Base-by-base conservation (phyloP, 2,113 vertebrate species). In the Toxotes jaculatrix region DNA sequence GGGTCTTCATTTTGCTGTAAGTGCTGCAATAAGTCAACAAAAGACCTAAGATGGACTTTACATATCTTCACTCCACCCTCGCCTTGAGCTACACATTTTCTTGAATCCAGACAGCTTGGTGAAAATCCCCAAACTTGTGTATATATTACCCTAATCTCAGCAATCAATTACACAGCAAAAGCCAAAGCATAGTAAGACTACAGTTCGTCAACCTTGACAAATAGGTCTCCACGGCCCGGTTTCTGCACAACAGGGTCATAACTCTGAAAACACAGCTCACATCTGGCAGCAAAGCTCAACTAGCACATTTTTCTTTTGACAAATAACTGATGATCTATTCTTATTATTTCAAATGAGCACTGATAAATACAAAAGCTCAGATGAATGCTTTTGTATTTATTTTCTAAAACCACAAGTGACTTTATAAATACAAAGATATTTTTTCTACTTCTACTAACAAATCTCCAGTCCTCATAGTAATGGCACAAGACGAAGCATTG, bases 1-100 rank as follows among this genome's bases (percentile, higher is more conserved):
- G 38, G 61, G 64, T 40, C 69, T 63, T 68, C 57, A 71, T 78
- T 79, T 59, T 70, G 53, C 75, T 77, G 0, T 70, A 87, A 91
- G 89, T 88, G 85, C 78, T 27, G 64, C 67, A 82, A 79, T 87
- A 87, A 57, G 80, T 92, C 89, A 89, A 90, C 68, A 83, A 77
- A 87, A 77, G 45, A 74, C 77, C 43, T 9, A 45, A 51, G 19
- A 65, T 49, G 55, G 72, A 79, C 64, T 31, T 31, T 4, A 70
- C 70, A 74, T 69, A 40, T 31, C 70, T 47, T 80, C 77, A 40
- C 16, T 72, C 60, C 5, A 31, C 67, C 60, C 71, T 56, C 10
- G 62, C 57, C 72, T 34, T 27, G 14, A 79, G 78, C 42, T 31
- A 14, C 17, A 40, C 34, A n/a, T 64, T 73, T 70, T 49, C 70